Percentiles rank a stretch among this genome's conserved stretches.
Conservation (phyloP, 2,113 vertebrate genomes). For the Chlamydotis undulata region DNA sequence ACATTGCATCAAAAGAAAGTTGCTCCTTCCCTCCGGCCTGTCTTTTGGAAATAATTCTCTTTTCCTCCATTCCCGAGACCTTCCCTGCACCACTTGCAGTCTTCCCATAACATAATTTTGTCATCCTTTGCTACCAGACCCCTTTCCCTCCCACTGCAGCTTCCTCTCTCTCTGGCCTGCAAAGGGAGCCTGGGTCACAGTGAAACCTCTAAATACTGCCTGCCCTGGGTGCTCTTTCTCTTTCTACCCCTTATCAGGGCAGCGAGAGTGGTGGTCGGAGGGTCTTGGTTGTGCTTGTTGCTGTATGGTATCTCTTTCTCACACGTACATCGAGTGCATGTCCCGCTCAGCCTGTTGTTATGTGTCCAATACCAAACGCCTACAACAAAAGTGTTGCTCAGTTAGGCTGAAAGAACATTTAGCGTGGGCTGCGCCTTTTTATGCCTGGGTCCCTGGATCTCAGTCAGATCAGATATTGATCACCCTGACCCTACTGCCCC, state of each 20-base stretch:
- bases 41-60: not conserved
- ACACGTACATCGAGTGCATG: fast-evolving
- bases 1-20: constrained; percentile 5
- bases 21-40: not conserved
- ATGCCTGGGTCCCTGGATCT: not conserved
- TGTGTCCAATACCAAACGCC: fast-evolving
- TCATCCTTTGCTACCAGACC: not conserved
- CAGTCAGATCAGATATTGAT: not conserved
- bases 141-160: not conserved
- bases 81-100: not conserved
- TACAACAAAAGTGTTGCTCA: not conserved
- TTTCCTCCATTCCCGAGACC: not conserved
- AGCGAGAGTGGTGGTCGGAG: not conserved
- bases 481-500: not conserved
- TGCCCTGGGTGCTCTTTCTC: not conserved
- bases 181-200: not conserved
- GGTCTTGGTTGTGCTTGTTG: not conserved
- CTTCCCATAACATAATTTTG: not conserved
- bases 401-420: not conserved
- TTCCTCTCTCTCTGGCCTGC: not conserved
- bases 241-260: not conserved
- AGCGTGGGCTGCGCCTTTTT: not conserved
- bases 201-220: not conserved
- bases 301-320: not conserved
- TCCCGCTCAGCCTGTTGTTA: not conserved